Evolutionary conservation across 2,888 invertebrate species (phyloP), one percentile per base, ranked within the genome.

Genomic region (Villa cingulata): DNA sequence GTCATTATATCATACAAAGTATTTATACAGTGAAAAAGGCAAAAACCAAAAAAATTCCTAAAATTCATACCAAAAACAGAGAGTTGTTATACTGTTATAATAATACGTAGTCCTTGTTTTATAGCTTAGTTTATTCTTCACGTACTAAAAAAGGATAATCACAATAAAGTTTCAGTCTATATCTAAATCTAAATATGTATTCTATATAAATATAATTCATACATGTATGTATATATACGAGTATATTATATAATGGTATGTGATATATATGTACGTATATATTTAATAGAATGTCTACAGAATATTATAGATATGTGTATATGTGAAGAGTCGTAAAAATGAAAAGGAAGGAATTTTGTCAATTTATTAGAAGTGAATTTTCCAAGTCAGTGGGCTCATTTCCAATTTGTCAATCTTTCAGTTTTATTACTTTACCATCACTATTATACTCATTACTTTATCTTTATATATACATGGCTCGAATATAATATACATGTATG

Each of bases 311-410:
- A n/a, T n/a, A n/a, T n/a, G n/a, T n/a, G n/a, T n/a, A 23, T 23
- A 23, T 23, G 23, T 23, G 7, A n/a, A n/a, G n/a, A 23, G 12
- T 32, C 29, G 29, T 32, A 32, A 32, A 32, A 32, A 12, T 12
- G 7, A 32, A 32, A 32, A 32, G 29, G 43, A 49, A 51, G 43
- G 51, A 51, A 51, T 51, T 52, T 53, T 50, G 48, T 54, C 54
- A 54, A 54, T 54, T 51, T 52, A 54, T 51, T 48, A 52, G 44
- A 48, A 52, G 49, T 51, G 48, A 46, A 54, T 54, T 54, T 54
- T 54, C 54, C 54, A 50, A 54, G 49, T 49, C 46, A 54, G 38
- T 48, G 49, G 37, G 9, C 43, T 37, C 43, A 42, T 50, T 53
- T 53, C 46, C 53, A 53, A 53, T 53, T 53, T 53, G 50, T 53